These are phyloP conservation scores for Poeciliopsis prolifica DNA, from an alignment of 2,113 vertebrate species.

Conservation along the genomic window DNA sequence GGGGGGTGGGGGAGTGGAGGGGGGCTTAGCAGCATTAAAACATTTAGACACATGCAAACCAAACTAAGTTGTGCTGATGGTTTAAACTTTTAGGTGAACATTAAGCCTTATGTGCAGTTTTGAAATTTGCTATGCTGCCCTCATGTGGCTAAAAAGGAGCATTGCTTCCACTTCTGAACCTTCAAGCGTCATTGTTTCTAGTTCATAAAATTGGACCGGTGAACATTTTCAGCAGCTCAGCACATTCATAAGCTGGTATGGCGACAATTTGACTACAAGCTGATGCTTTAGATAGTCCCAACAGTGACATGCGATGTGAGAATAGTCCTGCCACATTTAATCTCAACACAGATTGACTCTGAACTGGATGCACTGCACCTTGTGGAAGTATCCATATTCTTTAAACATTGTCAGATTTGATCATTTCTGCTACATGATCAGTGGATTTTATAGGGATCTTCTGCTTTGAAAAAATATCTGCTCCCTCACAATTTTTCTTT, in stretches of 20 bases:
- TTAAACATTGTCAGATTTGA: neutral
- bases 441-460: neutral
- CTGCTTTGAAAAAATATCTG: neutral
- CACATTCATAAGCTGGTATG: neutral
- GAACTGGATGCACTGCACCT: neutral
- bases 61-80: neutral
- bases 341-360: neutral
- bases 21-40: neutral
- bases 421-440: neutral
- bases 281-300: neutral
- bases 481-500: neutral
- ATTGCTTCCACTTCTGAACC: neutral
- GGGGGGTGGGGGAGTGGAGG: neutral
- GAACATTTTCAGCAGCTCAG: neutral
- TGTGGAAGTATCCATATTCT: neutral
- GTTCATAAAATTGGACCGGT: neutral
- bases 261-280: neutral
- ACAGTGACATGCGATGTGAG: too few relatives aligned
- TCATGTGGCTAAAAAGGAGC: neutral
- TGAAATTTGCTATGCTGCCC: slow-evolving; percentile 5
- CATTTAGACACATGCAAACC: neutral
- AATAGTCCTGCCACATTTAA: neutral
- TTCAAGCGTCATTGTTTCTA: neutral
- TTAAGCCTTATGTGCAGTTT: neutral
- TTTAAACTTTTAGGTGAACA: neutral